Conservation (phyloP, 1,140 invertebrate species). For the Drosophila arawakana region DNA sequence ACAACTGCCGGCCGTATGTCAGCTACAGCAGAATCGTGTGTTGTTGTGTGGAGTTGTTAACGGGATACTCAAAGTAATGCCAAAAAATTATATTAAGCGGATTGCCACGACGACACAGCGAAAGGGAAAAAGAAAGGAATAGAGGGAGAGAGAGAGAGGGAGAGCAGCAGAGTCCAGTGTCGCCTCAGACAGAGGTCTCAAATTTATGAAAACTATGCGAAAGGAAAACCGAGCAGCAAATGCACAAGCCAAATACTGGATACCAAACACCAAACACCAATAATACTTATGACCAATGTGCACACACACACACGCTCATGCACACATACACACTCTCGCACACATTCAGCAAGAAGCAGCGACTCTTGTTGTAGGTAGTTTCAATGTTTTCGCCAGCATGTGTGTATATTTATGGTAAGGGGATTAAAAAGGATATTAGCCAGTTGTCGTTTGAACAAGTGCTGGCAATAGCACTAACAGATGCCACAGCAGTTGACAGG, state of each 20-base stretch:
- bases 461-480: constrained; percentile 29
- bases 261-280: constrained; percentile 45
- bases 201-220: constrained; percentile 69
- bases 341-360: not conserved
- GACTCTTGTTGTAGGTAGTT: constrained; percentile 17
- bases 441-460: constrained; percentile 53
- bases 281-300: constrained; percentile 55
- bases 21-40: constrained; percentile 38
- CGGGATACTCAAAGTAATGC: constrained; percentile 69
- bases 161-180: constrained; percentile 14
- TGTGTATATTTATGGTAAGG: constrained; percentile 69
- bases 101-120: constrained; percentile 43
- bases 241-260: constrained; percentile 1
- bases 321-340: constrained; percentile 17
- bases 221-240: constrained; percentile 17
- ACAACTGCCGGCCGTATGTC: constrained; percentile 37
- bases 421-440: constrained; percentile 74
- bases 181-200: constrained; percentile 38
- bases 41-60: constrained; percentile 26
- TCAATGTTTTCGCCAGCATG: constrained; percentile 32
- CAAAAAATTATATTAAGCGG: constrained; percentile 80
- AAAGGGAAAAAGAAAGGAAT: not conserved
- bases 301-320: constrained; percentile 22
- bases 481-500: constrained; percentile 22
- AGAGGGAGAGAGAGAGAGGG: not conserved